A percentile compares a stretch with the other conserved stretches of the same genome.
Conservation (phyloP, 1,140 invertebrate genomes). For the Heliconius hewitsoni region DNA sequence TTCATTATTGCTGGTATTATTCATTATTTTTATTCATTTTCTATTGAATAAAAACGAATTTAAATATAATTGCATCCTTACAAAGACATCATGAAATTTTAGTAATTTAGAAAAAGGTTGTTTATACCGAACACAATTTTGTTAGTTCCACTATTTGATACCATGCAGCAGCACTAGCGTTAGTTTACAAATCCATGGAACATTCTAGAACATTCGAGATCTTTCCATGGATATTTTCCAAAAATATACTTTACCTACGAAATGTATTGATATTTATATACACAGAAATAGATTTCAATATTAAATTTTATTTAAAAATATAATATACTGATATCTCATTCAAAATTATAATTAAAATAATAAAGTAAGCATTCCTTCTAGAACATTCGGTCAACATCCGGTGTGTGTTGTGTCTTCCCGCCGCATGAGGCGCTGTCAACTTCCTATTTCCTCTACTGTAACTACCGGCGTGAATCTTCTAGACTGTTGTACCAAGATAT, state of each 20-base stretch:
- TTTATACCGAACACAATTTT: conserved; percentile 11
- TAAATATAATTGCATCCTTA: background rate
- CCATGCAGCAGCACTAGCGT: conserved; percentile 40
- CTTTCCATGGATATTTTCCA: conserved; percentile 41
- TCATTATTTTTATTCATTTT: too few relatives aligned
- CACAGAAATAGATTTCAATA: conserved; percentile 1
- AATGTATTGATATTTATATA: background rate
- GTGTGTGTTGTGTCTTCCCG: conserved; percentile 46
- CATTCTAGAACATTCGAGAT: conserved; percentile 66
- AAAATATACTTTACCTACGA: background rate
- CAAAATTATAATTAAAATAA: conserved; percentile 37
- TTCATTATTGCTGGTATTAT: too few relatives aligned
- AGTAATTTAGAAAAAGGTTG: conserved; percentile 52
- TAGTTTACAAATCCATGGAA: conserved; percentile 32
- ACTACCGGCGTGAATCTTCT: conserved; percentile 42
- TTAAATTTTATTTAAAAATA: background rate
- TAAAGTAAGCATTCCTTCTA: conserved; percentile 39
- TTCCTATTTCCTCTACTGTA: conserved; percentile 49
- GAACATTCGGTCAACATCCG: conserved; percentile 64
- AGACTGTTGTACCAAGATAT: conserved; percentile 46
- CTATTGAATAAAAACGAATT: background rate
- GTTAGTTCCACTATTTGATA: conserved; percentile 46
- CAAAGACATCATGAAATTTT: background rate
- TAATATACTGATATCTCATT: conserved; percentile 29
- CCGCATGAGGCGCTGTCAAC: conserved; percentile 50